Base-by-base conservation (phyloP, 1,140 invertebrate species). In the Pseudomyrmex concolor region DNA sequence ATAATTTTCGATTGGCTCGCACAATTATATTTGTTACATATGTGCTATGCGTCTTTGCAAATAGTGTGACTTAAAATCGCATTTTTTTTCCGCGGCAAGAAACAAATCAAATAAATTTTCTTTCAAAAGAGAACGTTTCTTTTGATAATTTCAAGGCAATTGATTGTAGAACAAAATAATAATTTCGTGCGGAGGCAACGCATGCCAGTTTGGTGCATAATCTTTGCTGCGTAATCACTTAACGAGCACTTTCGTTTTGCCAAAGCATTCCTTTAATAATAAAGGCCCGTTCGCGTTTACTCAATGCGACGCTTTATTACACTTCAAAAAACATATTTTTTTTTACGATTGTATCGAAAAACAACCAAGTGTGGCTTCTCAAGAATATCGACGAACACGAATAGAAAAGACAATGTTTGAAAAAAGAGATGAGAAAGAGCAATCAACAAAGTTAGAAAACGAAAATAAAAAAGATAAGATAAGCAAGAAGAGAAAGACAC, bases 191-290 rank as follows among this genome's bases (percentile, higher is more conserved):
- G 8, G 13, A 76, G 55, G 19, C 54, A 83, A 72, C 50, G 67
- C 67, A 43, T 74, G 48, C 13, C 64, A 77, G 72, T 83, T 86
- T 51, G 77, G 51, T 67, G 45, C 45, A 50, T 1, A 22, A 22
- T 82, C 85, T 81, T 85, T 72, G 25, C 17, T n/a, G n/a, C 84
- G 48, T 83, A 83, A 76, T 86, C 66, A 85, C 57, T 73, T 86
- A 86, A 86, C 78, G 78, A 87, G 48, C 71, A 76, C 45, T 87
- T 57, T 83, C 43, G 66, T 50, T 76, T 63, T 48, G 45, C 45
- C 67, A 77, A 86, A 60, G 19, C 50, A 68, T 55, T 86, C 51
- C 60, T 83, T 78, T 87, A 86, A 86, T 86, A 86, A 87, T 71
- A 87, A 64, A 72, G 66, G 0, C 17, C 34, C 2, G 57, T 84